Conservation (phyloP, 2,888 invertebrate species). For the Dichetophora obliterata region DNA sequence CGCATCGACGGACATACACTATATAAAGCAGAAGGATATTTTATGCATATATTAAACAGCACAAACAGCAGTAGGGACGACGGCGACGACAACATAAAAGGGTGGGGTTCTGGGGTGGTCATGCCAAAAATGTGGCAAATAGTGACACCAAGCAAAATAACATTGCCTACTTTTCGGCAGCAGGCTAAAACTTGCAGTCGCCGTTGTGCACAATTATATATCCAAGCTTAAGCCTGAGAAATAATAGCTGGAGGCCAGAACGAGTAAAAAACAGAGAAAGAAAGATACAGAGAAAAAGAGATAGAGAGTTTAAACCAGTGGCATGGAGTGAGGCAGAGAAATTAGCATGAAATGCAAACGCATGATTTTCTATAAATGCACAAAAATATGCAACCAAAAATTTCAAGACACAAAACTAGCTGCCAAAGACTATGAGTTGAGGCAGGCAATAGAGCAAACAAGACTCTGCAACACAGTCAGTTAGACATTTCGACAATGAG, state of each 20-base stretch:
- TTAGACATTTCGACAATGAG: not conserved
- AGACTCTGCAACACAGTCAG: conserved; percentile 35
- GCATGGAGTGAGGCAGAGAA: conserved; percentile 25
- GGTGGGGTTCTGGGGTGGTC: not conserved
- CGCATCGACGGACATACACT: conserved; percentile 15
- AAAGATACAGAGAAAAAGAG: conserved; percentile 3
- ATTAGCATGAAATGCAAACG: conserved; percentile 48
- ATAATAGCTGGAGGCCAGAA: conserved; percentile 2
- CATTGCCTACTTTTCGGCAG: conserved; percentile 34
- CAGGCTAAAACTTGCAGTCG: conserved; percentile 19
- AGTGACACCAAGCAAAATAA: conserved; percentile 31
- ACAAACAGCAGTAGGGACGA: not conserved
- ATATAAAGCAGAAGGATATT: conserved; percentile 13
- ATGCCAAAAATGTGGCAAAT: conserved; percentile 19
- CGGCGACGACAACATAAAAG: not conserved
- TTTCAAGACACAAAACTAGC: not conserved
- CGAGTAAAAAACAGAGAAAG: not conserved
- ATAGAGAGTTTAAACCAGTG: not conserved
- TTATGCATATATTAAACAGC: conserved; percentile 23
- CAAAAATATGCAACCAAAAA: conserved; percentile 37
- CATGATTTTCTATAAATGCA: conserved; percentile 44
- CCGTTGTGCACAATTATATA: conserved; percentile 31
- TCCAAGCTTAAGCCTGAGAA: conserved; percentile 31
- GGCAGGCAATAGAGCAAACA: not conserved
- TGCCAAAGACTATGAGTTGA: not conserved